A percentile compares a stretch with the other conserved stretches of the same genome.
These are phyloP conservation scores for Heliconius melpomene DNA, from an alignment of 1,140 invertebrate species.

Conservation along the genomic window DNA sequence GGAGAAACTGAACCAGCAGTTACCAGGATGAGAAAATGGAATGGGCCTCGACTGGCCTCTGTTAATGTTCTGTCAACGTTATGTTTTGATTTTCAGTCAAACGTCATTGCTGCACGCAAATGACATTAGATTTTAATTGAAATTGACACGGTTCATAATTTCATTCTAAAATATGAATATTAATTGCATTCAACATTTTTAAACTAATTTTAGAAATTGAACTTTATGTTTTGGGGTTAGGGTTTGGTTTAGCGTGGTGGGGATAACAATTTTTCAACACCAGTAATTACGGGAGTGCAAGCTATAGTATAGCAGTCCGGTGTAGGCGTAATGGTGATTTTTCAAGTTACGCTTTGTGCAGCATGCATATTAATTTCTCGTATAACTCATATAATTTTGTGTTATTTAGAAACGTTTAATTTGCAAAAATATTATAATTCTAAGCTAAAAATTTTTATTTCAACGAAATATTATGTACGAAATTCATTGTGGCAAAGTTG, in stretches of 20 bases:
- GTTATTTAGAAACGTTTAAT: neutral
- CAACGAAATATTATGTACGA: no score
- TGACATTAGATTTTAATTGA: slow-evolving; percentile 1
- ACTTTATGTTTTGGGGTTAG: neutral
- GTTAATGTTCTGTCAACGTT: slow-evolving; percentile 7
- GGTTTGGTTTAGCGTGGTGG: neutral
- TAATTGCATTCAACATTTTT: slow-evolving; percentile 10
- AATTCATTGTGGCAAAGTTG: no score
- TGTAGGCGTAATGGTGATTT: slow-evolving; percentile 36
- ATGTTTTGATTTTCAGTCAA: slow-evolving; percentile 50
- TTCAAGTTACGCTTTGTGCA: slow-evolving; percentile 28
- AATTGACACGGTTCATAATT: slow-evolving; percentile 14
- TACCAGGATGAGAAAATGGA: no score
- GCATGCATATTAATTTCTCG: slow-evolving; percentile 34
- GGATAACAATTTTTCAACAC: slow-evolving; percentile 26
- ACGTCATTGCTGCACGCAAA: slow-evolving; percentile 13
- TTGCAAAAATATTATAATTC: neutral
- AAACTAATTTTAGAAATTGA: neutral
- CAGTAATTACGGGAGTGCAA: slow-evolving; percentile 36
- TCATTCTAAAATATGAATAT: slow-evolving; percentile 7
- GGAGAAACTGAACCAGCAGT: no score
- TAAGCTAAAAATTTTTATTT: no score
- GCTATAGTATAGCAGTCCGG: slow-evolving; percentile 32
- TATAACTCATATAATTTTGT: slow-evolving; percentile 2
- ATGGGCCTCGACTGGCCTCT: no score